Evolutionary conservation across 2,113 vertebrate genomes (phyloP).

Genomic region (Cynoglossus semilaevis): DNA sequence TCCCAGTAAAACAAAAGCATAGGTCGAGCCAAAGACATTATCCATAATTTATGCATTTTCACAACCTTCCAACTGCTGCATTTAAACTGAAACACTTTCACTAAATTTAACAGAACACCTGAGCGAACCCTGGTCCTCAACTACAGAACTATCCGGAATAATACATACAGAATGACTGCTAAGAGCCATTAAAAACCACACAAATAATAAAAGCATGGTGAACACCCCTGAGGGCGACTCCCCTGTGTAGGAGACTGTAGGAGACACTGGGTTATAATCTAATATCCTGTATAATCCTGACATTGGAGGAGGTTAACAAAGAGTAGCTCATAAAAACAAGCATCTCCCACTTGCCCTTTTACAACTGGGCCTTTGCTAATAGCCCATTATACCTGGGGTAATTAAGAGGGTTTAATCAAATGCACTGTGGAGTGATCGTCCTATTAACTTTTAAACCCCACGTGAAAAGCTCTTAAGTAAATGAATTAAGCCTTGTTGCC

Average conservation of each 20-base stretch:
- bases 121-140: no score
- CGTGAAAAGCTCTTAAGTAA: constrained; percentile 74
- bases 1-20: no score
- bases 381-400: constrained; percentile 73
- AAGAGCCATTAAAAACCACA: not conserved
- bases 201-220: not conserved
- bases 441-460: constrained; percentile 77
- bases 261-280: constrained; percentile 34
- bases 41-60: no score
- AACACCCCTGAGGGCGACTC: not conserved
- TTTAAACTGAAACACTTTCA: no score
- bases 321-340: constrained; percentile 68
- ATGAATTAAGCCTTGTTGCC: constrained; percentile 72
- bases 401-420: constrained; percentile 78
- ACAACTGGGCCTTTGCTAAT: constrained; percentile 69
- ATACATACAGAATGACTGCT: not conserved
- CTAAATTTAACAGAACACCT: no score
- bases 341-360: constrained; percentile 72
- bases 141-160: not conserved
- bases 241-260: constrained; percentile 10
- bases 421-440: constrained; percentile 67
- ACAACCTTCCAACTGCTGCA: no score
- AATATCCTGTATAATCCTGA: constrained; percentile 52
- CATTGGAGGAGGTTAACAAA: constrained; percentile 63
- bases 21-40: no score